Evolutionary conservation across 2,113 vertebrate species (phyloP), one percentile per base, ranked within the genome.

Genomic region (Pan paniscus): DNA sequence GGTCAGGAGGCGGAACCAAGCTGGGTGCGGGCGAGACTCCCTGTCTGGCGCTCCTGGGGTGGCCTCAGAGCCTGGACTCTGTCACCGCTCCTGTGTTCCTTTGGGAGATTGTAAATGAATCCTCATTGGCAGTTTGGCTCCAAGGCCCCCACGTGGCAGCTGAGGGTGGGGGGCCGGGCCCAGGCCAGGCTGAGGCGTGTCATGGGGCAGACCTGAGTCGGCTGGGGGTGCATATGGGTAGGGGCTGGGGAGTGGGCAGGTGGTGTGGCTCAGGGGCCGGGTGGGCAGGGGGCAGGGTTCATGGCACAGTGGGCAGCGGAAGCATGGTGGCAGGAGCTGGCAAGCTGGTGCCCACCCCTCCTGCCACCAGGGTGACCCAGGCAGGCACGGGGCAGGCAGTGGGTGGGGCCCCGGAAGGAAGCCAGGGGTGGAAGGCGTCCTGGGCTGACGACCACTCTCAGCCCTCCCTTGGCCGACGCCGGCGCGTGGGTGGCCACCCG

Each of bases 341-440:
- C 10, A 32, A 55, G 40, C 25, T 20, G n/a, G 23, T 18, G 25
- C 40, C 23, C 2, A 25, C 14, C 43, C 43, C 50, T 57, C 35
- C 43, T 0, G 27, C 61, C 2, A 4, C 2, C 10, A 23, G n/a
- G 40, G 70, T 23, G 27, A 17, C 52, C 67, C 1, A 2, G 46
- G 40, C 17, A 7, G n/a, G 70, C 4, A 3, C 9, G 1, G 61
- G 52, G 38, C 14, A 16, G 10, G 57, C 20, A 13, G 25, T 1
- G 16, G 7, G 27, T 14, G 38, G 25, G 32, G 76, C 38, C 50
- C 18, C 17, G 86, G 86, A 67, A 73, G 85, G 75, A 57, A 43
- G 80, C 40, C 57, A 46, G 52, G 70, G 9, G 55, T 5, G 0
- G 14, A 8, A 0, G 57, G 40, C 1, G 0, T 35, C 43, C 12